phyloP scores from a whole-genome alignment of 2,888 invertebrate species.

The Cerceris rybyensis region DNA sequence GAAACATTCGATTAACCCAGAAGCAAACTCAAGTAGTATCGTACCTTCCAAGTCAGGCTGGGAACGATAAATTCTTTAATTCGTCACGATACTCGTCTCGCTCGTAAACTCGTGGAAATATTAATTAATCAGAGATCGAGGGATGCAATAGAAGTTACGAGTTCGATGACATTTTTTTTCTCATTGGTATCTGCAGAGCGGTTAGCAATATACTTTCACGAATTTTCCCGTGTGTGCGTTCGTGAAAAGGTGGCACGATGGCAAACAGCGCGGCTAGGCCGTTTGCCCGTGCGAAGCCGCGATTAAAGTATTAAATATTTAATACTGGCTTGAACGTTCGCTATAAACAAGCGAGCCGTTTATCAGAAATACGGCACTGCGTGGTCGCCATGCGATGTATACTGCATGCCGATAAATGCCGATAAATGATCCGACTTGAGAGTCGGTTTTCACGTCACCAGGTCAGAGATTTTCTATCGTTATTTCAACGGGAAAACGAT shows the following conservation, averaged over 20 bases:
- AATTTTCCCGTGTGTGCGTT: conserved; percentile 21
- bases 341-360: conserved; percentile 49
- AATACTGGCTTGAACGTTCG: conserved; percentile 39
- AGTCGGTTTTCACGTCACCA: conserved; percentile 8
- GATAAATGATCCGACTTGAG: conserved; percentile 45
- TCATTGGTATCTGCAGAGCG: neutral
- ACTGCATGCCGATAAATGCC: conserved; percentile 34
- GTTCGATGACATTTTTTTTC: conserved; percentile 48
- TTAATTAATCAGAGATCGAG: conserved; percentile 55
- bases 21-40: too few species aligned
- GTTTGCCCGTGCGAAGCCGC: conserved; percentile 24
- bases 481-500: neutral
- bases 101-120: neutral
- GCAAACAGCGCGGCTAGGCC: neutral
- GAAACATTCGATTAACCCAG: too few species aligned
- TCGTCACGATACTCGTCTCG: conserved; percentile 11
- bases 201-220: conserved; percentile 25
- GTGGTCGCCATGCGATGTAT: conserved; percentile 20
- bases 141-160: conserved; percentile 19
- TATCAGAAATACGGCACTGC: conserved; percentile 35
- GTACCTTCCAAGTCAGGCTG: too few species aligned
- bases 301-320: conserved; percentile 69
- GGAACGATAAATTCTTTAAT: conserved; percentile 51
- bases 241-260: conserved; percentile 6
- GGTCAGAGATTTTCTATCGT: neutral